Conservation (phyloP, 2,113 vertebrate genomes). For the Microtus ochrogaster region DNA sequence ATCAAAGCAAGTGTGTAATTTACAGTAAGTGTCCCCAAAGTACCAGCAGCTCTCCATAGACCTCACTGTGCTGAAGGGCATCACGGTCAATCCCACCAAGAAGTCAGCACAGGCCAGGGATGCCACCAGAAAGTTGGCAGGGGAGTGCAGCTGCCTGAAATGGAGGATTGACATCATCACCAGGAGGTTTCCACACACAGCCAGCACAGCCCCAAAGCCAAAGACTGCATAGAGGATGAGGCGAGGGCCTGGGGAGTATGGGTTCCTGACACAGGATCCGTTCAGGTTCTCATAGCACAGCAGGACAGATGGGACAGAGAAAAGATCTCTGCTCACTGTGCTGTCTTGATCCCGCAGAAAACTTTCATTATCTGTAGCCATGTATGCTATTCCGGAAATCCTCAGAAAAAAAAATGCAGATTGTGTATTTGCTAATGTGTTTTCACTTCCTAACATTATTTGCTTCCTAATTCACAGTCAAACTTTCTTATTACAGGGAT, state of each 20-base stretch:
- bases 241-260: background rate
- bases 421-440: background rate
- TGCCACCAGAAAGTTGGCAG: conserved; percentile 88
- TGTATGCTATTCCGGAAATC: background rate
- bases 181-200: conserved; percentile 63
- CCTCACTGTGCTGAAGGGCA: background rate
- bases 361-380: background rate
- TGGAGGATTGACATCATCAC: conserved; percentile 56
- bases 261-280: conserved; percentile 22
- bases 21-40: background rate
- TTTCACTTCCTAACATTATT: background rate
- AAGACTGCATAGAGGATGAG: conserved; percentile 41
- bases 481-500: too few species aligned
- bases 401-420: background rate
- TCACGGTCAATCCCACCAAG: conserved; percentile 81
- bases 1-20: conserved; percentile 56
- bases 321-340: background rate
- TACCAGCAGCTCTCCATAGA: background rate
- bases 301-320: background rate
- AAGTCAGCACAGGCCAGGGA: conserved; percentile 88
- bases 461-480: background rate
- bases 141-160: conserved; percentile 87
- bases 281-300: conserved; percentile 59
- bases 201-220: conserved; percentile 5
- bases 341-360: background rate